Conservation (phyloP, 1,140 invertebrate species). For the Trinorchestia longiramus region DNA sequence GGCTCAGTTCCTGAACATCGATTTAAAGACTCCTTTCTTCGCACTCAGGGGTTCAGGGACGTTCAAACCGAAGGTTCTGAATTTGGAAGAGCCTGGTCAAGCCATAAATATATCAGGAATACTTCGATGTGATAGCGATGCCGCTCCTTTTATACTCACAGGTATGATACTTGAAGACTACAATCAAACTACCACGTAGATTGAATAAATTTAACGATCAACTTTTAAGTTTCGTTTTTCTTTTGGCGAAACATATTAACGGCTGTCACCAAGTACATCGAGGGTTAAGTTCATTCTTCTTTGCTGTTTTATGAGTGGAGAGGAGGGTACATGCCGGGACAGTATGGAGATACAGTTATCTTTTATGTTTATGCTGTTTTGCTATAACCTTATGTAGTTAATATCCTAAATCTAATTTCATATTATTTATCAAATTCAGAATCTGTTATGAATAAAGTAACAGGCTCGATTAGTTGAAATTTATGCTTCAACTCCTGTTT, state of each 20-base stretch:
- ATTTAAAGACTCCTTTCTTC: constrained; percentile 23
- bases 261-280: too few relatives aligned
- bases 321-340: too few relatives aligned
- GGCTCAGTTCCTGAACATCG: constrained; percentile 36
- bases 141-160: not conserved
- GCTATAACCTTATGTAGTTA: not conserved
- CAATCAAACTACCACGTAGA: not conserved
- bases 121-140: not conserved
- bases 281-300: too few relatives aligned
- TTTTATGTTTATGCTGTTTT: too few relatives aligned
- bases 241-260: too few relatives aligned
- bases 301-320: too few relatives aligned
- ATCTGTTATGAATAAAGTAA: not conserved
- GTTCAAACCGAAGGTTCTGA: not conserved
- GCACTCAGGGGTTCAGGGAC: constrained; percentile 4
- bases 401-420: not conserved
- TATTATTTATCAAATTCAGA: not conserved
- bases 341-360: too few relatives aligned
- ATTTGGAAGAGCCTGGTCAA: not conserved
- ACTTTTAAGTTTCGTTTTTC: too few relatives aligned
- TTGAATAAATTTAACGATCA: not conserved
- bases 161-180: not conserved
- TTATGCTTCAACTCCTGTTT: not conserved
- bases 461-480: not conserved
- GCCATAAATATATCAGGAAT: constrained; percentile 14